These are phyloP conservation scores for Cordylochernes scorpioides DNA, from an alignment of 2,888 invertebrate species.

Conservation along the genomic window DNA sequence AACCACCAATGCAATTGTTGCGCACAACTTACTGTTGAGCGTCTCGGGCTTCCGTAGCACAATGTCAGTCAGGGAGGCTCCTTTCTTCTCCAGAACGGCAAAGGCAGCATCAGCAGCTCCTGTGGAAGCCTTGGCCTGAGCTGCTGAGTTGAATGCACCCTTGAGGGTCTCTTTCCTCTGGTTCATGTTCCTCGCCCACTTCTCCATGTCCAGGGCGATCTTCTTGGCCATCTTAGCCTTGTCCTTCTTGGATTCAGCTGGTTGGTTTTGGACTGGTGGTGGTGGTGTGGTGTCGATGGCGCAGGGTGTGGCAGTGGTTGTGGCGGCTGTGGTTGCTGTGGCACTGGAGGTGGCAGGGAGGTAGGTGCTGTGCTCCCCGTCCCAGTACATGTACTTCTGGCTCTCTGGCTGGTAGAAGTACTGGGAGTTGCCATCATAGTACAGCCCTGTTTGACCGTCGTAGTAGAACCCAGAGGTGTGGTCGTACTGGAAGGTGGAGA, in stretches of 20 bases:
- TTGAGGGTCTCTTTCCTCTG: constrained; percentile 56
- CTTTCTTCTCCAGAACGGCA: constrained; percentile 62
- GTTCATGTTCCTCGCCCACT: constrained; percentile 87
- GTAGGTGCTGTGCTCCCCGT: constrained; percentile 29
- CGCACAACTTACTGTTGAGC: too few species aligned
- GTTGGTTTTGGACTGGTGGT: too few species aligned
- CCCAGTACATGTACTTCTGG: constrained; percentile 85
- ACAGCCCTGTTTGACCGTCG: constrained; percentile 67
- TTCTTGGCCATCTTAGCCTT: constrained; percentile 92
- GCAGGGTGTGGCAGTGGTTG: too few species aligned
- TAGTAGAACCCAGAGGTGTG: constrained; percentile 86
- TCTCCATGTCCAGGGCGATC: constrained; percentile 63
- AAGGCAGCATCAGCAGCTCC: constrained; percentile 79
- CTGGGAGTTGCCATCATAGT: constrained; percentile 81
- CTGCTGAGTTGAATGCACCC: constrained; percentile 18
- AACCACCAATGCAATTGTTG: too few species aligned
- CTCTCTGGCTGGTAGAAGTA: constrained; percentile 84
- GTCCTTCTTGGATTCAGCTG: too few species aligned
- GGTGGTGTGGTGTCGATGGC: too few species aligned
- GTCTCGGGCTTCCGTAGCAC: too few species aligned
- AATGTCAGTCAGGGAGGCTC: too few species aligned
- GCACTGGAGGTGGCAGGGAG: constrained; percentile 20
- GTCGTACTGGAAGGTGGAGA: constrained; percentile 71
- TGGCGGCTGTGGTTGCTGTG: too few species aligned
- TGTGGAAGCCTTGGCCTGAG: constrained; percentile 23